Percentiles rank a stretch among this genome's conserved stretches.
These are phyloP conservation scores for Drosophila setosimentum DNA, from an alignment of 2,888 invertebrate genomes.

Conservation along the genomic window DNA sequence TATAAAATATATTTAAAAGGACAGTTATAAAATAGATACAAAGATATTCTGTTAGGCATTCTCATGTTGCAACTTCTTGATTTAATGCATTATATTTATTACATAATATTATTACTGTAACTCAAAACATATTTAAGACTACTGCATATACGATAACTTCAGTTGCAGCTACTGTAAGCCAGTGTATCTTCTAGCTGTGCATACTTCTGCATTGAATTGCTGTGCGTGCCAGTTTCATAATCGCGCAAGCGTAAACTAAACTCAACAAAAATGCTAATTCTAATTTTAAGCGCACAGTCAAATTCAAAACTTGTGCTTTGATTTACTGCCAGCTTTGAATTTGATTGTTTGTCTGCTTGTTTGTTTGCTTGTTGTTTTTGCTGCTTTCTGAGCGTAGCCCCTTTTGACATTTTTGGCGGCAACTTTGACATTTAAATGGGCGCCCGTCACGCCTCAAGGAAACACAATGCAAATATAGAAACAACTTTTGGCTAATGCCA, in stretches of 20 bases:
- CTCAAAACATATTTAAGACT: too few species aligned
- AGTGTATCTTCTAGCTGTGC: constrained; percentile 24
- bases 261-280: constrained; percentile 39
- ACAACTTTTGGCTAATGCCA: constrained; percentile 30
- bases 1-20: too few species aligned
- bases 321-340: constrained; percentile 19
- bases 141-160: not conserved
- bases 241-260: constrained; percentile 46
- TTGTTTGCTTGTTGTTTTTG: constrained; percentile 17
- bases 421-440: constrained; percentile 56
- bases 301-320: constrained; percentile 39
- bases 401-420: constrained; percentile 56
- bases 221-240: constrained; percentile 19
- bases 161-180: too few species aligned
- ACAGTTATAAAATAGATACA: too few species aligned
- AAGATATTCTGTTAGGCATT: too few species aligned
- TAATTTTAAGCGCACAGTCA: constrained; percentile 36
- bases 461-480: constrained; percentile 33
- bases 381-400: constrained; percentile 17
- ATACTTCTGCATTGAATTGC: constrained; percentile 2
- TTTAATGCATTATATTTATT: too few species aligned
- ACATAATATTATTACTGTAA: too few species aligned
- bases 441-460: constrained; percentile 34
- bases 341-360: constrained; percentile 6
- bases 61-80: too few species aligned